Conservation (phyloP, 92 coral and sea anemone species). For the Parazoanthus atlanticus region DNA sequence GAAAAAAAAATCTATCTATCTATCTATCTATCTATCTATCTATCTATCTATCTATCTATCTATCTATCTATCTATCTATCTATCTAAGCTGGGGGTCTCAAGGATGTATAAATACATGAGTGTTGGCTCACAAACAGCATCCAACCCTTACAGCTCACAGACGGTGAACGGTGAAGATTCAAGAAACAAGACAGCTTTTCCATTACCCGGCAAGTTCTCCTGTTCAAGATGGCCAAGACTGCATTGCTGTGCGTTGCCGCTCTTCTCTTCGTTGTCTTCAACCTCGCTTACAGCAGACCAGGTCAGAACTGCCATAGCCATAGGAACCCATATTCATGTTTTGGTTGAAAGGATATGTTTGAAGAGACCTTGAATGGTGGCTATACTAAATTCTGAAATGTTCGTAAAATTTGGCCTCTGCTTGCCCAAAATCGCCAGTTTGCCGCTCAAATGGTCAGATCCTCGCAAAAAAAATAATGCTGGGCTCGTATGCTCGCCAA, state of each 20-base stretch:
- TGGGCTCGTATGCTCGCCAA: too few species aligned
- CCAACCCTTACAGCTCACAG: background rate
- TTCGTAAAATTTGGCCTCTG: too few species aligned
- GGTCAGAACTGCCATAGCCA: background rate
- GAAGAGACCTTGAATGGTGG: too few species aligned
- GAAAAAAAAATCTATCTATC: too few species aligned
- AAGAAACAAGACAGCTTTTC: background rate
- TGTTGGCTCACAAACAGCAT: background rate
- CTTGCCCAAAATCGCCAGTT: too few species aligned
- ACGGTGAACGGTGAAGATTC: conserved; percentile 6
- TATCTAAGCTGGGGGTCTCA: background rate
- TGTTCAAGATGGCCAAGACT: background rate
- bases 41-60: too few species aligned
- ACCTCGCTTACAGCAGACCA: conserved; percentile 14
- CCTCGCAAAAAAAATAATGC: too few species aligned
- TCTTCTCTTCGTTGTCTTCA: background rate
- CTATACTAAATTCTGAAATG: too few species aligned
- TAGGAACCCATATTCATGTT: background rate
- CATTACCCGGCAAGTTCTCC: background rate
- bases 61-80: too few species aligned
- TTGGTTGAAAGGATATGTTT: background rate
- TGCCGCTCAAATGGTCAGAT: too few species aligned
- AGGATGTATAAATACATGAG: background rate
- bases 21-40: too few species aligned
- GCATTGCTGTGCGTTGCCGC: background rate